Evolutionary conservation across 2,888 invertebrate species (phyloP).

Genomic region (Oithona nana): DNA sequence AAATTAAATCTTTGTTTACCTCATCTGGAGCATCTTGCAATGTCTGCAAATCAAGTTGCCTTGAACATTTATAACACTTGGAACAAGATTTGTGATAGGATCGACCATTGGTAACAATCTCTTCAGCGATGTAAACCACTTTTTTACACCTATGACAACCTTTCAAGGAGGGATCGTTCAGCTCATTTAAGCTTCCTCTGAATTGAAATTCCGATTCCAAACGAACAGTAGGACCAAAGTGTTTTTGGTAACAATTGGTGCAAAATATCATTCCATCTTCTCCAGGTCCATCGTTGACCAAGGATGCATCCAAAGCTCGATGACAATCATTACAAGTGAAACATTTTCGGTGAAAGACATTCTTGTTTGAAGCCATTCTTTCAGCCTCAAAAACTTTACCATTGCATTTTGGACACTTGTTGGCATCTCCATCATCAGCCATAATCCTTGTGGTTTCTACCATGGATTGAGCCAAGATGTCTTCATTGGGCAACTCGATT

Average conservation of each 20-base stretch:
- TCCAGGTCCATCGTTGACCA: neutral
- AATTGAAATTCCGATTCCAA: neutral
- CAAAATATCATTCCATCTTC: neutral
- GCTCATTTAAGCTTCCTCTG: neutral
- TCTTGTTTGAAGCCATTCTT: constrained; percentile 1
- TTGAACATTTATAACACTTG: neutral
- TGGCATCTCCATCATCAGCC: neutral
- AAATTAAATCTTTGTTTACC: neutral
- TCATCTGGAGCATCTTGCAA: neutral
- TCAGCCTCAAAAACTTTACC: constrained; percentile 7
- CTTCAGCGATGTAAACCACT: neutral
- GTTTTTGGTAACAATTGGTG: constrained; percentile 1
- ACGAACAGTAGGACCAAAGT: neutral
- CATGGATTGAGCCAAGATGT: neutral
- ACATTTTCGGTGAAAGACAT: neutral
- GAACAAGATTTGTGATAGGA: neutral
- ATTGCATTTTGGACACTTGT: constrained; percentile 1
- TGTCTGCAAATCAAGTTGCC: neutral
- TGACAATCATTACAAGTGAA: constrained; percentile 2
- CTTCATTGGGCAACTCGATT: neutral
- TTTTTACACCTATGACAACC: neutral
- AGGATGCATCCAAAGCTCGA: neutral
- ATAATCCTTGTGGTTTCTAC: neutral
- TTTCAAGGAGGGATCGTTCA: neutral
- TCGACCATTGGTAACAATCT: neutral